These are phyloP conservation scores for Apis cerana DNA, from an alignment of 1,140 invertebrate species.

Conservation along the genomic window DNA sequence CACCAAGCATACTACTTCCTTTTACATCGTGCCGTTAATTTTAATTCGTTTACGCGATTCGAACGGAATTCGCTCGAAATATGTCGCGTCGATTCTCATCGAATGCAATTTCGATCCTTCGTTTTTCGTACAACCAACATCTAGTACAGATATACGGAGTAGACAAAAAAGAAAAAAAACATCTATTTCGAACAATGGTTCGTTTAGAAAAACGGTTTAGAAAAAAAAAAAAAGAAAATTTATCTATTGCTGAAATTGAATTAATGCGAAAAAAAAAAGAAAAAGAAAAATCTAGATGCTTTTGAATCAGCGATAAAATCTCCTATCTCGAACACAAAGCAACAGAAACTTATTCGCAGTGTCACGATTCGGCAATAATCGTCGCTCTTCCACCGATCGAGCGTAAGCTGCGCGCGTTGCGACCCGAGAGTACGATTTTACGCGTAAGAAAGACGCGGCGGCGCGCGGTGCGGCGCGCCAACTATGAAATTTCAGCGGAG, in stretches of 20 bases:
- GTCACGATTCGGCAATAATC: slow-evolving; percentile 28
- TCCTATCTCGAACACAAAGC: background rate
- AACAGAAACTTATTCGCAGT: background rate
- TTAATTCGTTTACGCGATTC: slow-evolving; percentile 21
- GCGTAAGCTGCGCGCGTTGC: background rate
- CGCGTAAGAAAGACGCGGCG: slow-evolving; percentile 22
- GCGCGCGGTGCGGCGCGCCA: slow-evolving; percentile 12
- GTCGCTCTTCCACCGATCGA: slow-evolving; percentile 1
- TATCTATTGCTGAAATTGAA: too few relatives aligned
- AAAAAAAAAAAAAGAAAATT: too few relatives aligned
- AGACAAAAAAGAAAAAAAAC: too few relatives aligned
- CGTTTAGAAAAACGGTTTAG: too few relatives aligned
- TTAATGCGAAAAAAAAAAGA: background rate
- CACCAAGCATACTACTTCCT: slow-evolving; percentile 6
- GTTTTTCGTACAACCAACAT: too few relatives aligned
- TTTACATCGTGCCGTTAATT: slow-evolving; percentile 19
- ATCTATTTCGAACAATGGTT: too few relatives aligned
- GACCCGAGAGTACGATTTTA: background rate
- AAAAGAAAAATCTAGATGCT: background rate
- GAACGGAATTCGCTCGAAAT: slow-evolving; percentile 14
- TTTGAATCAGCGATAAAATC: background rate
- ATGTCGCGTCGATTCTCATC: too few relatives aligned
- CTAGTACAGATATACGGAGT: too few relatives aligned
- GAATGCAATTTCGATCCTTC: too few relatives aligned
- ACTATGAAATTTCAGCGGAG: slow-evolving; percentile 47